These are phyloP conservation scores for Anadara kagoshimensis DNA, from an alignment of 1,140 invertebrate species.

Conservation along the genomic window DNA sequence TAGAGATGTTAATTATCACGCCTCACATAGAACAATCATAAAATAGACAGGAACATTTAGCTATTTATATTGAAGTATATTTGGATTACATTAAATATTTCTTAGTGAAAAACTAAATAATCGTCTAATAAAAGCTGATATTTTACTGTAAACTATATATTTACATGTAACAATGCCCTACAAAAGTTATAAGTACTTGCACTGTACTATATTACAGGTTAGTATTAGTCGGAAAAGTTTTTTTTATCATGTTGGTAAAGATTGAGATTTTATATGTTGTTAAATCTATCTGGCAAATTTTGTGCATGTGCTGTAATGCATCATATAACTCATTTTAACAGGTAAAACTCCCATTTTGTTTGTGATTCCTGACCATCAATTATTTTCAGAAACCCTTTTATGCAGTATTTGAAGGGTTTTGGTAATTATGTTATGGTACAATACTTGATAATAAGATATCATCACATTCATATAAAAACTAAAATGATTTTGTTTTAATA, in stretches of 20 bases:
- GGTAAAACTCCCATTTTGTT: neutral
- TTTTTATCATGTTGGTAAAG: neutral
- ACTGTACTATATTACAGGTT: neutral
- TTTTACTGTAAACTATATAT: neutral
- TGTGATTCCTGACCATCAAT: no score
- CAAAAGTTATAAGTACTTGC: neutral
- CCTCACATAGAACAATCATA: no score
- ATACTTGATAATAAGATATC: neutral
- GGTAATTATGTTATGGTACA: neutral
- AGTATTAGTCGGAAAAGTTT: neutral
- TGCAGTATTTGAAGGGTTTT: neutral
- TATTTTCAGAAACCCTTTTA: neutral
- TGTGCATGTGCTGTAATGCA: neutral
- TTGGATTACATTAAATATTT: no score
- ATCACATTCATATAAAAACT: neutral
- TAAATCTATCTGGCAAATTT: neutral
- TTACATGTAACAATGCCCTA: neutral
- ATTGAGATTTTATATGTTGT: neutral
- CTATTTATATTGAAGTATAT: no score
- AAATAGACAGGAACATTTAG: no score
- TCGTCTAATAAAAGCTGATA: neutral
- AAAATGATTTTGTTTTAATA: neutral
- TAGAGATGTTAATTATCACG: no score
- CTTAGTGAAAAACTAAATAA: neutral
- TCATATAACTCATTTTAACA: neutral